Percentiles rank a stretch among this genome's conserved stretches.
Conservation (phyloP, 1,140 invertebrate species). For the Aphaenogaster ashmeadi region DNA sequence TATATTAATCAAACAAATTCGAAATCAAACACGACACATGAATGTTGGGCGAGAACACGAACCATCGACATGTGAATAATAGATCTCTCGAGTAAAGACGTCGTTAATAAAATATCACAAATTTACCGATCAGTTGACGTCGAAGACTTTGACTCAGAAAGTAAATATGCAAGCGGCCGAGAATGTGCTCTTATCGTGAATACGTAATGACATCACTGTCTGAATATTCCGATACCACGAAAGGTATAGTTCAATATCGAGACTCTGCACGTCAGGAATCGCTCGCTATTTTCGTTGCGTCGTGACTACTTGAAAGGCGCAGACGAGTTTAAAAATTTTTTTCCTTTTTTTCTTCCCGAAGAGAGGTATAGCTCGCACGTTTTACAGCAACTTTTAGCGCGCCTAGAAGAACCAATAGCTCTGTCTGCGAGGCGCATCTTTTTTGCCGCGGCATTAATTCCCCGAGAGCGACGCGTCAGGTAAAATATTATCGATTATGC, state of each 20-base stretch:
- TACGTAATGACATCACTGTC: slow-evolving; percentile 46
- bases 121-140: slow-evolving; percentile 39
- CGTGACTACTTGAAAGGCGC: background rate
- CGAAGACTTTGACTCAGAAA: slow-evolving; percentile 5
- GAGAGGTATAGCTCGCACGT: background rate
- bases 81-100: background rate
- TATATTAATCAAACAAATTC: background rate
- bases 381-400: slow-evolving; percentile 22
- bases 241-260: slow-evolving; percentile 36
- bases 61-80: background rate
- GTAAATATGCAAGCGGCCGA: slow-evolving; percentile 42
- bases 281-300: slow-evolving; percentile 15
- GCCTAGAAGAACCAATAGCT: slow-evolving; percentile 12
- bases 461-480: slow-evolving; percentile 1
- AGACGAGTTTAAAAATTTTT: background rate
- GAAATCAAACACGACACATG: background rate
- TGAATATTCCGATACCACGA: slow-evolving; percentile 40
- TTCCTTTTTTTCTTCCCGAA: background rate
- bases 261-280: background rate
- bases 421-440: slow-evolving; percentile 6
- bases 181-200: slow-evolving; percentile 43
- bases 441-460: slow-evolving; percentile 32
- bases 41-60: background rate
- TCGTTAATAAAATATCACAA: slow-evolving; percentile 44
- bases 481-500: slow-evolving; percentile 6